Percentiles rank a stretch among this genome's conserved stretches.
These are phyloP conservation scores for Apostichopus parvimensis DNA, from an alignment of 35 echinoderm and acorn worm genomes.

Conservation along the genomic window DNA sequence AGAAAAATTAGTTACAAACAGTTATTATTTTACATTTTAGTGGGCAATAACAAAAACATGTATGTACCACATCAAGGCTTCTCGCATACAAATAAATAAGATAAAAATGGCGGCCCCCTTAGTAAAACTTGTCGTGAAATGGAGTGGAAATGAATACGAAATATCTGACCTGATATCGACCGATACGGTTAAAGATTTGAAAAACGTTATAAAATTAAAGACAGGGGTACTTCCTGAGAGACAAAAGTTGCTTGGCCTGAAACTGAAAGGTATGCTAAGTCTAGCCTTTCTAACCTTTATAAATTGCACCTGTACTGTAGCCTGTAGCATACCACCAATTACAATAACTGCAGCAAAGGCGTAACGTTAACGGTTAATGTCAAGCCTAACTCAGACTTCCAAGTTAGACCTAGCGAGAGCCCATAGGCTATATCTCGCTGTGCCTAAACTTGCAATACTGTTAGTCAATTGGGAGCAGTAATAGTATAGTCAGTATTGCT, in stretches of 20 bases:
- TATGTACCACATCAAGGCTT: not conserved
- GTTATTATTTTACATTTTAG: too few species aligned
- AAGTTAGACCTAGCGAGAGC: not conserved
- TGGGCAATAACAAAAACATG: not conserved
- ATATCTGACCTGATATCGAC: constrained; percentile 61
- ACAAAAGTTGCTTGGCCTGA: constrained; percentile 93
- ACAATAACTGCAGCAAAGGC: too few species aligned
- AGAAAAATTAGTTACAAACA: too few species aligned
- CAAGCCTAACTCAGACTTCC: too few species aligned
- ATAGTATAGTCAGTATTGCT: too few species aligned
- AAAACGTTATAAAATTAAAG: constrained; percentile 78
- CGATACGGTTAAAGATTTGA: constrained; percentile 88
- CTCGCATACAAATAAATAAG: not conserved
- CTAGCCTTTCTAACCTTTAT: not conserved
- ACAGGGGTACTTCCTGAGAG: constrained; percentile 87
- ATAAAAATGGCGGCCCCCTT: constrained; percentile 88
- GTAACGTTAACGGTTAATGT: too few species aligned
- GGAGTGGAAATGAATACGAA: constrained; percentile 92
- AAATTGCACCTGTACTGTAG: not conserved
- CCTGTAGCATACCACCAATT: too few species aligned
- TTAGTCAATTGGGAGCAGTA: too few species aligned
- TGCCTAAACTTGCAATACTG: too few species aligned
- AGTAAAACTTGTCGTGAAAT: constrained; percentile 77
- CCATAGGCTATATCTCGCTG: too few species aligned
- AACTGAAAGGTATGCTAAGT: constrained; percentile 67